Percentiles rank a stretch among this genome's conserved stretches.
phyloP scores from a whole-genome alignment of 2,797 vertebrate genomes.

The Takifugu rubripes region DNA sequence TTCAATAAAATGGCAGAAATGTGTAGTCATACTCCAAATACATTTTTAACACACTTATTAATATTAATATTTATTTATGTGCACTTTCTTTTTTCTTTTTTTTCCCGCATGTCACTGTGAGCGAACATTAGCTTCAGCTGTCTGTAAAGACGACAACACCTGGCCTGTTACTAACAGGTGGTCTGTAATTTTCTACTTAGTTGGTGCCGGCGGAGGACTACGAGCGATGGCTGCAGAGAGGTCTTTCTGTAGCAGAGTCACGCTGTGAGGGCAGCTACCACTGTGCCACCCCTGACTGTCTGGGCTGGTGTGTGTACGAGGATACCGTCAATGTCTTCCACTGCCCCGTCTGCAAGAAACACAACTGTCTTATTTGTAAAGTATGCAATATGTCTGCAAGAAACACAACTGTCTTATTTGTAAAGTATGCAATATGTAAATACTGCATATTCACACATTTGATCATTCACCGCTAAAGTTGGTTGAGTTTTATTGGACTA shows the following conservation, averaged over 20 bases:
- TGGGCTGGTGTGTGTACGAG: constrained; percentile 86
- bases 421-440: constrained; percentile 68
- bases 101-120: not conserved
- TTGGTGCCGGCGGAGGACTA: constrained; percentile 82
- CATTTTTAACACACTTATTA: too few species aligned
- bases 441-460: not conserved
- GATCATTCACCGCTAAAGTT: not conserved
- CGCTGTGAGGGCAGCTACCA: constrained; percentile 86
- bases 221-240: constrained; percentile 81
- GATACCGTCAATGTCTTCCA: constrained; percentile 82
- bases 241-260: constrained; percentile 84
- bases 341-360: constrained; percentile 82
- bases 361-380: constrained; percentile 88
- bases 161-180: not conserved
- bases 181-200: constrained; percentile 45
- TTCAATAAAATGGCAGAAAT: too few species aligned
- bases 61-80: not conserved
- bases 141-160: too few species aligned
- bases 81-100: not conserved
- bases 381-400: too few species aligned
- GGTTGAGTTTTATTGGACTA: not conserved
- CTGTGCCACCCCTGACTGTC: constrained; percentile 81
- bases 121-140: too few species aligned
- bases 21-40: too few species aligned
- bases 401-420: constrained; percentile 86